Percentiles rank a stretch among this genome's conserved stretches.
These are phyloP conservation scores for Eremophila alpestris DNA, from an alignment of 2,797 vertebrate genomes.

Conservation along the genomic window DNA sequence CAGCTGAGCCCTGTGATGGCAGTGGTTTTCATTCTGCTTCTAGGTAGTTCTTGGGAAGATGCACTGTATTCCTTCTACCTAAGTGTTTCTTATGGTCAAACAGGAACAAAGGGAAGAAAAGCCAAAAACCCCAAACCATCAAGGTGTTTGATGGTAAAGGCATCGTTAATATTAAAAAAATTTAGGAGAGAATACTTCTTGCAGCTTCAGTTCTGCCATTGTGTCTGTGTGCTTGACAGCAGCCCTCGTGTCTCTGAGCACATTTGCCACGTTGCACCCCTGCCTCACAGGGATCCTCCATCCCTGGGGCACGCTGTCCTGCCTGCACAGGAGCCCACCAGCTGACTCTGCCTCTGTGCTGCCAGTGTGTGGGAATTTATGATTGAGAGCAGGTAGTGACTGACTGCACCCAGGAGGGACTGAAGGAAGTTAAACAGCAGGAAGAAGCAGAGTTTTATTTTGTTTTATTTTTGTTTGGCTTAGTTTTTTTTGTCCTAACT, in stretches of 20 bases:
- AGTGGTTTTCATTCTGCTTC: not conserved
- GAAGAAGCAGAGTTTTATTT: not conserved
- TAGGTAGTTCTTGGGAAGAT: not conserved
- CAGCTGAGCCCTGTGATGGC: not conserved
- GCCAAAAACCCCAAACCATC: rapidly evolving
- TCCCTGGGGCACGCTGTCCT: rapidly evolving
- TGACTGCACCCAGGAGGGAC: not conserved
- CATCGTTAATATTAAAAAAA: not conserved
- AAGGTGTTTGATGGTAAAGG: not conserved
- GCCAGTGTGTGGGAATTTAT: rapidly evolving
- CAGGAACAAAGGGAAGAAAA: not conserved
- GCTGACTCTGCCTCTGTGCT: not conserved
- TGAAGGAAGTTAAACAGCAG: not conserved
- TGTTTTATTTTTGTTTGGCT: not conserved
- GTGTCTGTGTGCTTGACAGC: not conserved
- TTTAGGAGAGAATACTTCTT: not conserved
- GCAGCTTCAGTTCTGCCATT: not conserved
- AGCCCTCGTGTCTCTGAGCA: not conserved
- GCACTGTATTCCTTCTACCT: not conserved
- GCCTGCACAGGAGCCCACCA: not conserved
- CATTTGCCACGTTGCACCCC: rapidly evolving
- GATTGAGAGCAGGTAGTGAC: not conserved
- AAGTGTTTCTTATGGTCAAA: not conserved
- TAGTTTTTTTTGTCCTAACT: not conserved
- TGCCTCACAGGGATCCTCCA: rapidly evolving